These are phyloP conservation scores for Hycleus phaleratus DNA, from an alignment of 1,140 invertebrate genomes.

Conservation along the genomic window DNA sequence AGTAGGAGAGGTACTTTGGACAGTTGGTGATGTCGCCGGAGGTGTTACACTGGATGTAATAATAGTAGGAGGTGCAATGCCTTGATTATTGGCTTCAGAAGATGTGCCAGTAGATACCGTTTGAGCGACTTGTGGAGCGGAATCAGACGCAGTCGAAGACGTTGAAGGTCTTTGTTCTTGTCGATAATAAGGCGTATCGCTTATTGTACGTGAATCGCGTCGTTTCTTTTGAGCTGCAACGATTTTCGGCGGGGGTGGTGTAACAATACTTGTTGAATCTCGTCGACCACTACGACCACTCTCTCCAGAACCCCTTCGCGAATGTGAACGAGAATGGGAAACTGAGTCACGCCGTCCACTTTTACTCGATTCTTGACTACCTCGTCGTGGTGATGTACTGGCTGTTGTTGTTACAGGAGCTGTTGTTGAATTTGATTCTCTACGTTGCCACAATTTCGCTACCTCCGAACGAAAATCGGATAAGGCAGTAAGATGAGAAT, in stretches of 20 bases:
- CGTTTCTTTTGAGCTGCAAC: slow-evolving; percentile 55
- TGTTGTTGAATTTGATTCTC: slow-evolving; percentile 47
- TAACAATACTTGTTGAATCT: slow-evolving; percentile 53
- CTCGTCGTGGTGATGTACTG: slow-evolving; percentile 45
- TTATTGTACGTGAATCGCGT: slow-evolving; percentile 48
- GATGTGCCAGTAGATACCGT: slow-evolving; percentile 19
- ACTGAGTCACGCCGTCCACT: slow-evolving; percentile 41
- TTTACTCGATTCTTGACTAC: slow-evolving; percentile 43
- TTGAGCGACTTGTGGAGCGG: slow-evolving; percentile 39
- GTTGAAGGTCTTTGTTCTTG: slow-evolving; percentile 68
- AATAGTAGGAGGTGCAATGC: slow-evolving; percentile 68
- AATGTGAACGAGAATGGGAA: slow-evolving; percentile 33
- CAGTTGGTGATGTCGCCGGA: slow-evolving; percentile 57
- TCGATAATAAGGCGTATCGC: slow-evolving; percentile 38
- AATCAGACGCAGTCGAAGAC: slow-evolving; percentile 66
- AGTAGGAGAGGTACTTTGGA: slow-evolving; percentile 48
- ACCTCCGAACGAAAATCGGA: slow-evolving; percentile 65
- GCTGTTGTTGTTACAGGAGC: slow-evolving; percentile 35
- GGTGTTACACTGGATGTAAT: slow-evolving; percentile 74
- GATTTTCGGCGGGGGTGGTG: slow-evolving; percentile 50
- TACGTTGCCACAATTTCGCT: slow-evolving; percentile 58
- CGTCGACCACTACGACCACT: slow-evolving; percentile 53
- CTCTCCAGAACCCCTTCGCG: slow-evolving; percentile 56
- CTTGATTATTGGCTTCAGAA: slow-evolving; percentile 49
- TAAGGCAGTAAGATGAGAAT: slow-evolving; percentile 55